Base-by-base conservation (phyloP, 37 sponge, comb jelly and placozoan genomes). In the Tethya wilhelma region DNA sequence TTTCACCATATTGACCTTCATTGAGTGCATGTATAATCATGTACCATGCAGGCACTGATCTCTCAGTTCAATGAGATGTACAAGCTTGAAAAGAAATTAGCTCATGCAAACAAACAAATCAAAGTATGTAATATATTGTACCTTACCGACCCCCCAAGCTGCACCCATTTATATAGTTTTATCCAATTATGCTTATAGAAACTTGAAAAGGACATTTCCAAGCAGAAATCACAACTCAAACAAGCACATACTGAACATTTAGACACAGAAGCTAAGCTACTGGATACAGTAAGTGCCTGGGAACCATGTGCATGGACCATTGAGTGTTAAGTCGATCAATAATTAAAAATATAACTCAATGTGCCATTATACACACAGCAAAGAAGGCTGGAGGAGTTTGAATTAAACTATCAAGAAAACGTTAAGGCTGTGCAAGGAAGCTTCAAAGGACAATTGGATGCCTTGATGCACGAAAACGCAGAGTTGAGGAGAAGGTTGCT, bases 401-500 rank as follows among this genome's bases (percentile, higher is more conserved):
- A 69, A 70, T 22, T 14, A 39, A 55, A 49, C 20, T 79, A 69
- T 22, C 26, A 55, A 5, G 69, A 75, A 12, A 75, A 73, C 40
- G 73, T 73, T 9, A 46, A 28, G 26, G 38, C 11, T 12, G 74
- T 73, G 22, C 74, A 82, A 25, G 38, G 2, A 25, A 72, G 37
- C 9, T 59, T 45, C 59, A 72, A 44, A 63, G 60, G 40, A 33
- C 41, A 65, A 22, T 31, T 82, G 44, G 82, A 82, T 32, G 31
- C 40, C 26, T 63, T 82, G 44, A 40, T 64, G 59, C 38, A 22
- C 1, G 74, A 82, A 34, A 82, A 82, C 39, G 26, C 82, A 30
- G 43, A 44, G 40, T 64, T 82, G 0, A 41, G 82, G 1, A 59
- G 37, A 56, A 38, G 46, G 28, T 22, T 62, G 26, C 64, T 82